A percentile compares a stretch with the other conserved stretches of the same genome.
phyloP scores from a whole-genome alignment of 2,797 vertebrate species.

The Melanotaenia trifasciata region DNA sequence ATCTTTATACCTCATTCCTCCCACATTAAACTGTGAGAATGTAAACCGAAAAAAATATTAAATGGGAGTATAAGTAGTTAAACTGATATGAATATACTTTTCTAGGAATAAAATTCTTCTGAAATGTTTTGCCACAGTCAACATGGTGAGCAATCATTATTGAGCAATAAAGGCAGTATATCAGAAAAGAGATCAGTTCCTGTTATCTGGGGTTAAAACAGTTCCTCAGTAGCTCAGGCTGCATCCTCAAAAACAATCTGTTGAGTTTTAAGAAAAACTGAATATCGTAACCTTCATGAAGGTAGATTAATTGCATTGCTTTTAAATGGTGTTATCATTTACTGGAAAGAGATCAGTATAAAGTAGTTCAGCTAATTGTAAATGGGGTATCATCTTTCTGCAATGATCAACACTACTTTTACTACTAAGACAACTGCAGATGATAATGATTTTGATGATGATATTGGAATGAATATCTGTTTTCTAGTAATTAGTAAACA shows the following conservation, averaged over 20 bases:
- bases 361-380: conserved; percentile 35
- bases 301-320: not conserved
- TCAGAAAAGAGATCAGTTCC: conserved; percentile 47
- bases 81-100: not conserved
- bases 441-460: not conserved
- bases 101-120: not conserved
- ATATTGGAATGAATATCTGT: not conserved
- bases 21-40: not conserved
- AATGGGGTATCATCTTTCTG: conserved; percentile 38
- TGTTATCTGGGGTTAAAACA: conserved; percentile 26
- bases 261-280: not conserved
- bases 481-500: not conserved
- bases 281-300: not conserved
- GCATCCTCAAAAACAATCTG: conserved; percentile 2
- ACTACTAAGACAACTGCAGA: not conserved
- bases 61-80: not conserved
- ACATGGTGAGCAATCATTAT: not conserved
- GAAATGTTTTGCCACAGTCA: not conserved
- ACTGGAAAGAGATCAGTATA: not conserved
- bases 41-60: not conserved
- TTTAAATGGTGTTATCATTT: not conserved
- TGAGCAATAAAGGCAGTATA: conserved; percentile 15
- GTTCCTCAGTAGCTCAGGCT: conserved; percentile 11
- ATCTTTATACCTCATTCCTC: not conserved
- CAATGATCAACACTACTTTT: not conserved